Conservation (phyloP, 2,888 invertebrate species). For the Sussaba pulchella region DNA sequence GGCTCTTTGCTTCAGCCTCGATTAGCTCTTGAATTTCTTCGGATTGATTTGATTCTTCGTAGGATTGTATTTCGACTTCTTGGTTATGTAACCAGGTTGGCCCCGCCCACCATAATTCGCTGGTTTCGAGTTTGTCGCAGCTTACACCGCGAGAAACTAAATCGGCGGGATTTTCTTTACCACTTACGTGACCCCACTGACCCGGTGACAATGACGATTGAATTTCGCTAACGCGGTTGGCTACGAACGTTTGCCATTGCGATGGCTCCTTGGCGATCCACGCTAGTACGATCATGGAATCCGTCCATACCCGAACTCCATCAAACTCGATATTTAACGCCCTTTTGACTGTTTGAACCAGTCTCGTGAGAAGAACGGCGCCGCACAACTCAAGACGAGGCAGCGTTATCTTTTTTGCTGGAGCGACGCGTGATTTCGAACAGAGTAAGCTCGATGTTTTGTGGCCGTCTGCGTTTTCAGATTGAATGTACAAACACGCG, state of each 20-base stretch:
- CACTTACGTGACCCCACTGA: constrained; percentile 1
- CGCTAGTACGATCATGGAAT: neutral
- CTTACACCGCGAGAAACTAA: constrained; percentile 1
- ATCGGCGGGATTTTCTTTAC: constrained; percentile 9
- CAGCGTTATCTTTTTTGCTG: neutral
- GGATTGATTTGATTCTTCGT: neutral
- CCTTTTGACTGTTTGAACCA: neutral
- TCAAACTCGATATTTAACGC: neutral
- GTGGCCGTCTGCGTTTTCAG: neutral
- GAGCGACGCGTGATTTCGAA: neutral
- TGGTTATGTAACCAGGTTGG: neutral
- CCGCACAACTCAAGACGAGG: neutral
- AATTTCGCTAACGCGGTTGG: constrained; percentile 8
- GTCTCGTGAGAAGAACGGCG: constrained; percentile 8
- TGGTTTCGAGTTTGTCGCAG: neutral
- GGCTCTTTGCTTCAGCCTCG: neutral
- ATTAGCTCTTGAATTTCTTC: too few species aligned
- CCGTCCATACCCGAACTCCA: neutral
- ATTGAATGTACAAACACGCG: neutral
- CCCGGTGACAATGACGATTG: neutral
- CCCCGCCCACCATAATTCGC: neutral
- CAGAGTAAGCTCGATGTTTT: neutral
- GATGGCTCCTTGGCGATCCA: neutral
- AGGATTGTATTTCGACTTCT: neutral
- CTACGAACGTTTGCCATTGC: constrained; percentile 1